phyloP scores from a whole-genome alignment of 1,140 invertebrate species.

The Trialeurodes vaporariorum region DNA sequence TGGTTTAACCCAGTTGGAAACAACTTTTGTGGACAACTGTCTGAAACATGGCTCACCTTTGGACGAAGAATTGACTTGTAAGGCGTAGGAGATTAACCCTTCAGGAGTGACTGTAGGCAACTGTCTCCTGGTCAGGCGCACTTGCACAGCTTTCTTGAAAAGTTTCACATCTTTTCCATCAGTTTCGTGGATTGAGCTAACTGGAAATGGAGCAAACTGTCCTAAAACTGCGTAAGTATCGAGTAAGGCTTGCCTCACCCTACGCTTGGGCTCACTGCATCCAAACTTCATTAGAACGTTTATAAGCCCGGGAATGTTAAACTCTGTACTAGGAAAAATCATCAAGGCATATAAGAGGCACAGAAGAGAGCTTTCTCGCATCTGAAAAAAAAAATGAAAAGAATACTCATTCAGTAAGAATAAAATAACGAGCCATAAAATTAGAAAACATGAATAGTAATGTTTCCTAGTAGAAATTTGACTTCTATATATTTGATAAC shows the following conservation, averaged over 20 bases:
- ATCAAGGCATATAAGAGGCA: conserved; percentile 61
- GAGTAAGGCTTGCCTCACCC: conserved; percentile 65
- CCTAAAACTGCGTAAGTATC: conserved; percentile 66
- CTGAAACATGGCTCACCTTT: conserved; percentile 18
- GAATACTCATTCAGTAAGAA: too few species aligned
- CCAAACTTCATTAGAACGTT: conserved; percentile 31
- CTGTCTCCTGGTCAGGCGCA: conserved; percentile 48
- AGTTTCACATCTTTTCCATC: conserved; percentile 6
- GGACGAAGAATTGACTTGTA: conserved; percentile 37
- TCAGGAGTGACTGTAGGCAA: conserved; percentile 50
- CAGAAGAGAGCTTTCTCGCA: conserved; percentile 63
- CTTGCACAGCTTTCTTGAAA: conserved; percentile 23
- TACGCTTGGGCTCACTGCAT: conserved; percentile 32
- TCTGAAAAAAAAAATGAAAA: conserved; percentile 37
- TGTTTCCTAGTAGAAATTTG: too few species aligned
- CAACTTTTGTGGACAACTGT: too few species aligned
- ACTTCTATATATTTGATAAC: too few species aligned
- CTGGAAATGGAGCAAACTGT: conserved; percentile 43
- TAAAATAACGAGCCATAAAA: too few species aligned
- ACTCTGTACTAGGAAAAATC: conserved; percentile 67
- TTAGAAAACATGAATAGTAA: too few species aligned
- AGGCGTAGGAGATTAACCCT: conserved; percentile 53
- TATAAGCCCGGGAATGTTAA: conserved; percentile 52
- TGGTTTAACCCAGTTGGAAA: too few species aligned
- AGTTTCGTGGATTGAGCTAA: not conserved